Conservation (phyloP, 92 coral and sea anemone genomes). For the Porites rus region DNA sequence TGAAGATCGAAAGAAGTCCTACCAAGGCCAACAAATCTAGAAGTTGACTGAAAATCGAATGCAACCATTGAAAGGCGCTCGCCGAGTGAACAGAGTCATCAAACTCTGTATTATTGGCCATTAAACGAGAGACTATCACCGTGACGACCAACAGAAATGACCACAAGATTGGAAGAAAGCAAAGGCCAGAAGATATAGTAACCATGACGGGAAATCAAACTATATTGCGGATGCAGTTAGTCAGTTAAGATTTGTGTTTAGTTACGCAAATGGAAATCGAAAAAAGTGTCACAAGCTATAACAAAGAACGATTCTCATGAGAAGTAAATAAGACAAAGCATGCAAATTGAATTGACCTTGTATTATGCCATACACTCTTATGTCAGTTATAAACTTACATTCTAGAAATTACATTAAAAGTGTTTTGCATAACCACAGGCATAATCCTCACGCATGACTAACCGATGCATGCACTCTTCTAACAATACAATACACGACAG, state of each 20-base stretch:
- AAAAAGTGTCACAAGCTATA: background rate
- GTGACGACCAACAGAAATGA: conserved; percentile 40
- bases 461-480: too few species aligned
- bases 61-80: background rate
- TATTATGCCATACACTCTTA: too few species aligned
- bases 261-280: background rate
- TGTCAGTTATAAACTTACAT: too few species aligned
- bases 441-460: too few species aligned
- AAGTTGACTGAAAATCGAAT: background rate
- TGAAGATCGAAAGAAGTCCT: conserved; percentile 1
- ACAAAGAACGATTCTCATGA: background rate
- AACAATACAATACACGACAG: too few species aligned
- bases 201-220: background rate
- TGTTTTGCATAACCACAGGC: too few species aligned
- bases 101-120: background rate
- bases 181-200: conserved; percentile 64
- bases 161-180: conserved; percentile 78
- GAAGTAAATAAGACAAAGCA: background rate
- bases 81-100: background rate
- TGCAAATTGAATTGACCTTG: too few species aligned
- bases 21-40: conserved; percentile 5
- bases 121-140: conserved; percentile 1
- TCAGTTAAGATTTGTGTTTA: background rate
- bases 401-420: too few species aligned
- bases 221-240: background rate